Base-by-base conservation (phyloP, 2,113 vertebrate genomes). In the Cricetomys ansorgei region DNA sequence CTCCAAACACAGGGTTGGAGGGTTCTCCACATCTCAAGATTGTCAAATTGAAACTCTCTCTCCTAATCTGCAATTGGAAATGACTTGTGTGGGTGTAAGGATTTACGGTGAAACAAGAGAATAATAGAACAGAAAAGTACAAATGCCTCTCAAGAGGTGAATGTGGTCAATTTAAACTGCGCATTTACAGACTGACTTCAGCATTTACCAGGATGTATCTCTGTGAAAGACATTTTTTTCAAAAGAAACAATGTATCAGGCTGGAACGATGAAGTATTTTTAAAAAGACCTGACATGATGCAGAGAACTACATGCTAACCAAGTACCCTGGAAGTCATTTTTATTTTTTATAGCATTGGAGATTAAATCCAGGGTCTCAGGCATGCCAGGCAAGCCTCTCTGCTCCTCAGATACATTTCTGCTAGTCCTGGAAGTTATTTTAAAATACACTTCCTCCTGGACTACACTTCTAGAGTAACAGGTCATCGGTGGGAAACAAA, bases 171-270 rank as follows among this genome's bases (percentile, higher is more conserved):
- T 59, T 70, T 88, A 87, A 89, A 62, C 19, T 50, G 29, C 34
- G 25, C 16, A 37, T 27, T 86, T 75, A 37, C 40, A 80, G 48
- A 73, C 0, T 57, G 17, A 16, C 85, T 76, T 55, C 7, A 1
- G 9, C 10, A 77, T 79, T 69, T 45, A 50, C 15, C 75, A 92
- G 21, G 84, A 81, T 5, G 72, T 81, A 89, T 25, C 34, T 72
- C 45, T 29, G 31, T 93, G 72, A 80, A 94, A 91, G 55, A 34
- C 9, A 65, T 31, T 48, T 48, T 37, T n/a, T n/a, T 70, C 29
- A 72, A 87, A 72, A 75, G 12, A 88, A 40, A 40, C 92, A 93
- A 76, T 80, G 53, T 29, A 57, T 89, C 70, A 89, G 80, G 37
- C 40, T 5, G 7, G 57, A 64, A 43, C 43, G 27, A 31, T 17